These are phyloP conservation scores for Diadegma fenestrale DNA, from an alignment of 2,888 invertebrate species.

Conservation along the genomic window DNA sequence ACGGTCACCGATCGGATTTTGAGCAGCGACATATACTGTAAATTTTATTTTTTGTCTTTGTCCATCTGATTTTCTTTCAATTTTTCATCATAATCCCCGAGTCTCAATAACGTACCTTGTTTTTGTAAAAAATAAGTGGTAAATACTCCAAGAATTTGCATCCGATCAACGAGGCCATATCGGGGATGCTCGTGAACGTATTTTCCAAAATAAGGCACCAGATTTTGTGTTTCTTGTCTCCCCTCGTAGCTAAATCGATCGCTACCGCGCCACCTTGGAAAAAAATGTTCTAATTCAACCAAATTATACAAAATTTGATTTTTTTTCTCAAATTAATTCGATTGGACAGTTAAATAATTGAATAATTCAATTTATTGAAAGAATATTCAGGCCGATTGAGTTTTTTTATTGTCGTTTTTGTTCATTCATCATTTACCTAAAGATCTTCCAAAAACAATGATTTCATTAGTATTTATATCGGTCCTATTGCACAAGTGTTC, in stretches of 20 bases:
- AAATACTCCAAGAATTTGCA: conserved; percentile 90
- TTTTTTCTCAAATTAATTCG: background rate
- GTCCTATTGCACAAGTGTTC: conserved; percentile 93
- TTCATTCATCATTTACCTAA: conserved; percentile 87
- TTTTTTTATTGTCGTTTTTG: too few relatives aligned
- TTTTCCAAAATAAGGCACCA: conserved; percentile 97
- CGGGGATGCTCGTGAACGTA: conserved; percentile 97
- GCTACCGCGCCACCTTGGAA: conserved; percentile 94
- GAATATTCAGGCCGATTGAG: too few relatives aligned
- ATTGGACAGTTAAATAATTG: background rate
- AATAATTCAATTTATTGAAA: too few relatives aligned
- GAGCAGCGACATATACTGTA: conserved; percentile 90
- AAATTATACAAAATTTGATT: background rate
- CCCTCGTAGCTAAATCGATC: conserved; percentile 92
- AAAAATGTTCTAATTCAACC: background rate
- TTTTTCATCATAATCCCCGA: background rate
- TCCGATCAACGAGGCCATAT: conserved; percentile 94
- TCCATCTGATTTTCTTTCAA: background rate
- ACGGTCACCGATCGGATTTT: conserved; percentile 91
- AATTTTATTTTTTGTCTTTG: conserved; percentile 68
- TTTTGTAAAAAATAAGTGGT: conserved; percentile 95
- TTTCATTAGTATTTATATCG: conserved; percentile 94
- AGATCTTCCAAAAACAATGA: conserved; percentile 96
- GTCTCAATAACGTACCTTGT: conserved; percentile 89
- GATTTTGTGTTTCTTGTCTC: conserved; percentile 91